A percentile compares a stretch with the other conserved stretches of the same genome.
phyloP scores from a whole-genome alignment of 2,113 vertebrate species.

The Ahaetulla prasina region DNA sequence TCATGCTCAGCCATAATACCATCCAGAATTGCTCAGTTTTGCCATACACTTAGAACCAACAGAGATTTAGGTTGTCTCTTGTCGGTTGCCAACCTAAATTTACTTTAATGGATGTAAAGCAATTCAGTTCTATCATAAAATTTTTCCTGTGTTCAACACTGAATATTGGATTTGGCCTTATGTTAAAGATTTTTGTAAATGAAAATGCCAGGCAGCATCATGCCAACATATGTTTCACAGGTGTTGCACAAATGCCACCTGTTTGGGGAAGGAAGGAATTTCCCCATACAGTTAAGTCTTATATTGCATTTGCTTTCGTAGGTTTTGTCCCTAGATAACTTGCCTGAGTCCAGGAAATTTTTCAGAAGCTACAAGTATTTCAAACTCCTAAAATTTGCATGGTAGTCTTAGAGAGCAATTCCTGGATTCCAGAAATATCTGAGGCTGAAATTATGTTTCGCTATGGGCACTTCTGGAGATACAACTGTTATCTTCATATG shows the following conservation, averaged over 20 bases:
- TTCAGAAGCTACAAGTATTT: not conserved
- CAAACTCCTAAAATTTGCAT: not conserved
- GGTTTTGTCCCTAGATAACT: not conserved
- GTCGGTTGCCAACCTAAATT: not conserved
- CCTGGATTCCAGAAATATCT: not conserved
- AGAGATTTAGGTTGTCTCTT: not conserved
- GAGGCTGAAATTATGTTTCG: not conserved
- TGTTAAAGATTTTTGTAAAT: not conserved
- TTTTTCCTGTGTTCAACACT: not conserved
- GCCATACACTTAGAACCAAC: not conserved
- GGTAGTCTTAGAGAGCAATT: not conserved
- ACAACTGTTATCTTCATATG: not conserved
- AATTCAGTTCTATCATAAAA: not conserved
- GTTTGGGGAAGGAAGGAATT: not conserved
- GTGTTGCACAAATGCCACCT: too few species aligned
- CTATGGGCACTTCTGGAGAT: not conserved
- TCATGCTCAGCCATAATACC: not conserved
- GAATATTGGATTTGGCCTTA: not conserved
- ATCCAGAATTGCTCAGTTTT: not conserved
- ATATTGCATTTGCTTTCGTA: not conserved
- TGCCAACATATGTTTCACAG: not conserved
- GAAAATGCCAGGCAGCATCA: not conserved
- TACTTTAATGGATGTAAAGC: not conserved
- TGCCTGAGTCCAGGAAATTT: not conserved
- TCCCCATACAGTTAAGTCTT: not conserved